Base-by-base conservation (phyloP, 2,888 invertebrate genomes). In the Ophion costatus region DNA sequence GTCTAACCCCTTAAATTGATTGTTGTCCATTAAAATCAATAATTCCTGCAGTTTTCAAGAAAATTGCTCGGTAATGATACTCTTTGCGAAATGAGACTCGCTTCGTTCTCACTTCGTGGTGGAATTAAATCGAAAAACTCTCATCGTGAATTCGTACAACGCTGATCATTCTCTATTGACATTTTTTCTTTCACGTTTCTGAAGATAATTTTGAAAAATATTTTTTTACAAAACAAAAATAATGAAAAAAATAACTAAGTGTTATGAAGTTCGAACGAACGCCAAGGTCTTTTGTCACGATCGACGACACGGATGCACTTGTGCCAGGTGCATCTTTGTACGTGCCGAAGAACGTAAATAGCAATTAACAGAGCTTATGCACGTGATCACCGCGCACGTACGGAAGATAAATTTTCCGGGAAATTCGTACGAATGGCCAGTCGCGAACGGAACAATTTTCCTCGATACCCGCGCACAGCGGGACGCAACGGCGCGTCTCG, bases 341-440 rank as follows among this genome's bases (percentile, higher is more conserved):
- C 29, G 29, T 75, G 45, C 2, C 17, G 4, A 20, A 20, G 11
- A 63, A 83, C 56, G 69, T 63, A 80, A 84, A 73, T 78, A 73
- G 33, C 33, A 66, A 78, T 73, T 76, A 77, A 71, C 29, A 22
- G 69, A 74, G 56, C 38, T 51, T 61, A n/a, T 24, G 24, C 63
- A 42, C 45, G 38, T 70, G 29, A 14, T 45, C 17, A 56, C 22
- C 10, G n/a, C 17, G 45, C 33, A 51, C 33, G 14, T 6, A 22
- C 56, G 57, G 57, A 11, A 63, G 64, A 74, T 24, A 69, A 70
- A 75, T 66, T 56, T 84, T 66, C 74, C 56, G 69, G 75, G 69
- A 75, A 84, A 82, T 82, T 84, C 75, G 79, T 71, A 51, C 83
- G 71, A 83, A 64, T 74, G 74, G 69, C n/a, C 22, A 56, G 56